These are phyloP conservation scores for Malaclemys terrapin DNA, from an alignment of 2,113 vertebrate genomes.

Conservation along the genomic window DNA sequence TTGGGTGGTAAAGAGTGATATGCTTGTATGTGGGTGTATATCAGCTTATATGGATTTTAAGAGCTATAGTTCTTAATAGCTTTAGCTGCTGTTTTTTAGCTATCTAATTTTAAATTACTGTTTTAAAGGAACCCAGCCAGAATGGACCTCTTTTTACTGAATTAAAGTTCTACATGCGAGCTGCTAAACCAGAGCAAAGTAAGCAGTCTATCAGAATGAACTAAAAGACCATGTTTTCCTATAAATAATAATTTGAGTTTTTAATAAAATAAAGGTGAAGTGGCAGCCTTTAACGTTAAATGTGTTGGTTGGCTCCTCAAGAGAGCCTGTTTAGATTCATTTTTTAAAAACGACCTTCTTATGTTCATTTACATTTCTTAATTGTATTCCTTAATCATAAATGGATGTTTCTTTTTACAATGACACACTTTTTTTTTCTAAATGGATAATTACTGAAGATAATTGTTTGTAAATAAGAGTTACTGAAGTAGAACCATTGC, in stretches of 20 bases:
- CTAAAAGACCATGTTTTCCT: conserved; percentile 23
- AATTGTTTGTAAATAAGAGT: not conserved
- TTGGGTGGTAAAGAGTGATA: not conserved
- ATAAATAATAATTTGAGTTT: not conserved
- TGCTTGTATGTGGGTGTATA: not conserved
- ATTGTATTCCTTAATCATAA: not conserved
- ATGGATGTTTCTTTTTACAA: not conserved
- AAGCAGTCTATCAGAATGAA: conserved; percentile 76
- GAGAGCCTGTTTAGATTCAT: not conserved
- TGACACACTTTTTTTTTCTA: not conserved
- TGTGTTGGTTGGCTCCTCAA: not conserved
- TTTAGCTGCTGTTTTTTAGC: not conserved
- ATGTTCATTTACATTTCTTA: not conserved
- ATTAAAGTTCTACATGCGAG: conserved; percentile 97
- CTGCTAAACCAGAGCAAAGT: conserved; percentile 96
- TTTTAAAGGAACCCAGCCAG: conserved; percentile 93
- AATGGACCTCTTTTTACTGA: conserved; percentile 98
- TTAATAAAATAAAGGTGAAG: not conserved
- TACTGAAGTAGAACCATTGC: not conserved
- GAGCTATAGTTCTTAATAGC: not conserved
- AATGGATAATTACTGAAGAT: not conserved
- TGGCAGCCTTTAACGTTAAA: not conserved
- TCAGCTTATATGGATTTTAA: not conserved
- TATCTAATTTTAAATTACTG: conserved; percentile 54
- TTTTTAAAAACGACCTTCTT: not conserved